phyloP scores from a whole-genome alignment of 2,888 invertebrate genomes.

The Cecidostiba fungosa region DNA sequence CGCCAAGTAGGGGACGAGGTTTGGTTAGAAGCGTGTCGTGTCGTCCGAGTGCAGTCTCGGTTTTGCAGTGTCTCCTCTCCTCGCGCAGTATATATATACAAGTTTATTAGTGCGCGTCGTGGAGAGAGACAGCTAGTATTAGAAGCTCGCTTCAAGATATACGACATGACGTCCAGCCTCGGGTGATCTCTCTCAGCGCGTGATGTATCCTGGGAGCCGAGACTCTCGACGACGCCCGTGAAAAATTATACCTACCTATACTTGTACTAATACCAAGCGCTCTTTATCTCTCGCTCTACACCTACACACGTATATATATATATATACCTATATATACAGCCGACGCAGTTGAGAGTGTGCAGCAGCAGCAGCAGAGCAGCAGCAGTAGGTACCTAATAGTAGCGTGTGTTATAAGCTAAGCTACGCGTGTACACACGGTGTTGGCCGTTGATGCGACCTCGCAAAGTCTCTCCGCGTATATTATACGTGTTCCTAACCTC shows the following conservation, averaged over 20 bases:
- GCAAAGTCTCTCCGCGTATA: background rate
- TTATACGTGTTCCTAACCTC: slow-evolving; percentile 39
- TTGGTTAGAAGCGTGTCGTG: slow-evolving; percentile 36
- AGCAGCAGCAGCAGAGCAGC: background rate
- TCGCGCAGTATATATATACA: too few species aligned
- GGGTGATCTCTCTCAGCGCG: slow-evolving; percentile 33
- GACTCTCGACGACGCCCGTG: slow-evolving; percentile 34
- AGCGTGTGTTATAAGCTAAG: background rate
- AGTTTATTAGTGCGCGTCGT: background rate
- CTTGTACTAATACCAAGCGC: background rate
- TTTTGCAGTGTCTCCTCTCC: too few species aligned
- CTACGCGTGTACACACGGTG: background rate
- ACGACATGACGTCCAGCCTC: slow-evolving; percentile 40
- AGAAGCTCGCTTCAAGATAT: background rate
- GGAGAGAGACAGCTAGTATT: background rate
- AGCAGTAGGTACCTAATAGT: slow-evolving; percentile 1
- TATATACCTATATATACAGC: background rate
- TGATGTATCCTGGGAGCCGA: slow-evolving; percentile 25
- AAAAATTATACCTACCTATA: background rate
- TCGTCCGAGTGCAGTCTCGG: background rate
- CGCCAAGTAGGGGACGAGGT: slow-evolving; percentile 37
- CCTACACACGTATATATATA: background rate
- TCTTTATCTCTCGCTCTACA: background rate
- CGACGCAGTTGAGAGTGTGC: slow-evolving; percentile 14
- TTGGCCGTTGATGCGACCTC: background rate